Base-by-base conservation (phyloP, 1,140 invertebrate species). In the Drosophila nannoptera region DNA sequence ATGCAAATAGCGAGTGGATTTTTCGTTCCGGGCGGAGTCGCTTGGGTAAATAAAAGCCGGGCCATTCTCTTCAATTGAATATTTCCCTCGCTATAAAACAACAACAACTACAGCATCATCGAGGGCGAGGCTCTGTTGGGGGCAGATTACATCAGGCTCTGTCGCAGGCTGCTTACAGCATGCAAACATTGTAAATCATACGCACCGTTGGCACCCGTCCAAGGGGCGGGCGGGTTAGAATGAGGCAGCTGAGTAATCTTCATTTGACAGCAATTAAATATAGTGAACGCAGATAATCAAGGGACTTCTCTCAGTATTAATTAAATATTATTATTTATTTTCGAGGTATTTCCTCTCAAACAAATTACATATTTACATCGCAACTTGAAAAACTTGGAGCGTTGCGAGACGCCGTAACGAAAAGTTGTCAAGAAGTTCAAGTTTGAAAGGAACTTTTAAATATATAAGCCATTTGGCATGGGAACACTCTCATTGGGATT, bases 181-280 rank as follows among this genome's bases (percentile, higher is more conserved):
- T 43, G 67, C 56, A 78, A 82, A 78, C 78, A 78, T 66, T 78
- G 78, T 82, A 73, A 83, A 62, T 83, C 78, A 83, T 78, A 83
- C 78, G 75, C 74, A 63, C 75, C 75, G 78, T 63, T 74, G 56
- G 55, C 35, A n/a, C 8, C 31, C 12, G 7, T 12, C 8, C 29
- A 2, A 22, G 22, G 9, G n/a, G 35, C 59, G 62, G 72, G 66
- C 59, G 80, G 63, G 78, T 83, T 83, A 64, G 50, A 36, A 35
- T 2, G 33, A 49, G 43, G 50, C 29, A 12, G 46, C 16, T 46
- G 31, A 29, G 14, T 11, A 12, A 49, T 31, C 29, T 62, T 22
- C 22, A 22, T 22, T 22, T 22, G 22, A 22, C 3, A 22, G 22
- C 22, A 22, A 22, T 22, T 22, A 22, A 22, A 22, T 22, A 3